Evolutionary conservation across 1,140 invertebrate species (phyloP), one percentile per base, ranked within the genome.

Genomic region (Lethocerus indicus): DNA sequence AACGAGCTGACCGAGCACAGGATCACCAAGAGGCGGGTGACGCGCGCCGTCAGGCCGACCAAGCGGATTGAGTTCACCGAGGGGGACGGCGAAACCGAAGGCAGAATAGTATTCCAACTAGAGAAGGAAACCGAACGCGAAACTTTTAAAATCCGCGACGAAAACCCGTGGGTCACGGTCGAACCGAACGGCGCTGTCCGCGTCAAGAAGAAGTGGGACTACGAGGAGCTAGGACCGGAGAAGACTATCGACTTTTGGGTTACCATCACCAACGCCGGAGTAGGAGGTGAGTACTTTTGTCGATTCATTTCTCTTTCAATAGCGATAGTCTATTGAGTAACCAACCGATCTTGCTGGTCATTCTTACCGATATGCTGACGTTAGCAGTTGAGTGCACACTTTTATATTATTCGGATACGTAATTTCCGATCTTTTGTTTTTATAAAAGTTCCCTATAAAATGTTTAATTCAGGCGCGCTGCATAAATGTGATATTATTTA

Each of bases 161-260:
- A 90, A 64, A 91, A 89, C 68, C 80, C 83, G 40, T 94, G 89
- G 89, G 87, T 94, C 23, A 88, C 83, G 13, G 88, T 94, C 29
- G 87, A 87, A 62, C 74, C 81, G 6, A 90, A 86, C 67, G 89
- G 89, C 50, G 85, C 87, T 25, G 88, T 94, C 51, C 77, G 81
- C 58, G 87, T 94, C 29, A 91, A 90, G 67, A 87, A 90, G 74
- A 90, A 90, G 73, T 94, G 89, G 89, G 88, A 94, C 71, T 94
- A 89, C 65, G 90, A 94, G 61, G 87, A 92, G 59, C 65, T 94
- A 2, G 88, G 87, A n/a, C 86, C 87, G 0, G 89, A 93, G 65
- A 94, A 94, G 64, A 91, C 86, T 2, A 92, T 93, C 58, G 89
- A 93, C 63, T 93, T 94, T 66, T 93, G 88, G 88, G 88, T 94